Evolutionary conservation across 2,113 vertebrate genomes (phyloP), one percentile per base, ranked within the genome.

Genomic region (Sigmodon hispidus): DNA sequence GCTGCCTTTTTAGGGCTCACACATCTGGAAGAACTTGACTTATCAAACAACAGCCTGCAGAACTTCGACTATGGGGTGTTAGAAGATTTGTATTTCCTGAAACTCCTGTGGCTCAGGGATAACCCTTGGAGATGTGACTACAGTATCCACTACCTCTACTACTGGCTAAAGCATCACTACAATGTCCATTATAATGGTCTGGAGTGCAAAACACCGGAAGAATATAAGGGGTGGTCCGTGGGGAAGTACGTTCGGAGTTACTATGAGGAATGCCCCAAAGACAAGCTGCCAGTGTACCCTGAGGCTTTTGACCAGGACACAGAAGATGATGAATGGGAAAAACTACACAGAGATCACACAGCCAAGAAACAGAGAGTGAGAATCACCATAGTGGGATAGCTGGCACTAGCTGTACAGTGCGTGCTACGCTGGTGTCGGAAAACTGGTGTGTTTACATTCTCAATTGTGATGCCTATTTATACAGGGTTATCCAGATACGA

Each of bases 81-180:
- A 89, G 99, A 99, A 98, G 99, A 99, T 96, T 98, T 99, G 87
- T 99, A 99, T 98, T 99, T 99, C 98, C 98, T 99, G 96, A 99
- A 99, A 98, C 98, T 98, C 92, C 98, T 99, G 22, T 98, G 97
- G 92, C 98, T 99, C 81, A 98, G 97, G 95, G 98, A 99, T 36
- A 99, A 99, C 96, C 99, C 99, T 55, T 99, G 99, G 99, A 98
- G 98, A 97, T 99, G 99, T 85, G 99, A 99, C 98, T 99, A 99
- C 98, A 99, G 99, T 98, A 99, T 99, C 96, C 99, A 99, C 98
- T 99, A 99, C 97, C 98, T 99, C 98, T 99, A 99, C 98, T 99
- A 99, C 98, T 99, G 99, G 99, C 97, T 99, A 92, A 99, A 99
- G 96, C 99, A 99, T 90, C 99, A 99, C 96, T 99, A 99, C 12